Base-by-base conservation (phyloP, 2,113 vertebrate genomes). In the Corythaixoides concolor region DNA sequence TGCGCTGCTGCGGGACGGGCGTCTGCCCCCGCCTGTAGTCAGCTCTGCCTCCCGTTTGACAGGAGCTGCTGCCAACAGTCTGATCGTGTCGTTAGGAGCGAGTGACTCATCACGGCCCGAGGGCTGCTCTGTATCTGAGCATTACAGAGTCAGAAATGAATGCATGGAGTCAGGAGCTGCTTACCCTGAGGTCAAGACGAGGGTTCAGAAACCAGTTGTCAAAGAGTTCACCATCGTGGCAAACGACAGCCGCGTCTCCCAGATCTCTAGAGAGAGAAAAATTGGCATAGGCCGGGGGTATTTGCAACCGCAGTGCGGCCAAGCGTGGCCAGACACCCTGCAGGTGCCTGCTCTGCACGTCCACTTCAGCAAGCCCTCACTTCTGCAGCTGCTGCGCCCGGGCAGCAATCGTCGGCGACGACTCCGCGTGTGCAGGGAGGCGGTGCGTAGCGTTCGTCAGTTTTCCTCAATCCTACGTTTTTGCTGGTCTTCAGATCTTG, bases 141-240 rank as follows among this genome's bases (percentile, higher is more conserved):
- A 79, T 97, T 39, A 95, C 91, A 2, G 53, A 93, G 66, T 52
- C 74, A 79, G 62, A 43, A 89, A 95, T 91, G 74, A 95, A 95
- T 50, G 89, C 33, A 5, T 2, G 2, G 69, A 75, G 69, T 59
- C 85, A 60, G 74, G 84, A 96, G 74, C 62, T 75, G 84, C 84
- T 74, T 22, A 3, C 2, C 21, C 93, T 22, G 39, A 78, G 94
- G 91, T 73, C 91, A 74, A 86, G 76, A 28, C 0, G 1, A 70
- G 59, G 59, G 83, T 69, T 92, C 86, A 93, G 68, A 80, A 62
- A 49, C 3, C 76, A 45, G 32, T 3, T 55, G 79, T 67, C 89
- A 43, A 41, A 43, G 64, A 74, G 93, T 90, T 96, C 83, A 77
- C 56, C 59, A 0, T 8, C 1, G 4, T 5, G 37, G 66, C 69